Evolutionary conservation across 2,888 invertebrate species (phyloP).

Genomic region (Tridacna gigas): DNA sequence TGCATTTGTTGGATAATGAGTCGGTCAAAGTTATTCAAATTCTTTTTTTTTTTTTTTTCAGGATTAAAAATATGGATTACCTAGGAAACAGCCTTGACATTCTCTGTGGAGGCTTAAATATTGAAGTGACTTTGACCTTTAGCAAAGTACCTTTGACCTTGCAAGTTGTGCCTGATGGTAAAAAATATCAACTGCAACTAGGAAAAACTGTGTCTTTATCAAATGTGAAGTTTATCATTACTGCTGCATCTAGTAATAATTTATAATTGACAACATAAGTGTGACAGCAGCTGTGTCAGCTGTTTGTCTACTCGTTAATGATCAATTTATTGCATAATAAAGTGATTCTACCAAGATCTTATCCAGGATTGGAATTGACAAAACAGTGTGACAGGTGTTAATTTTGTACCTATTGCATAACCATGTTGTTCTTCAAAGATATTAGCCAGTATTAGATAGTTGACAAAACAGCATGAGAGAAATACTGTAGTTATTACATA

Average conservation of each 20-base stretch:
- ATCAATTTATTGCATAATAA: background rate
- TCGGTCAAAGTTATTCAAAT: background rate
- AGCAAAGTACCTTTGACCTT: background rate
- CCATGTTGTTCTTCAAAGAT: too few species aligned
- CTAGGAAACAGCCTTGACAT: slow-evolving; percentile 77
- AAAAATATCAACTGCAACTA: slow-evolving; percentile 4
- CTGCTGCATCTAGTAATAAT: too few species aligned
- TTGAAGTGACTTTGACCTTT: slow-evolving; percentile 23
- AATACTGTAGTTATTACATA: too few species aligned
- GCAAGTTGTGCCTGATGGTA: background rate
- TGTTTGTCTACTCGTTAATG: background rate
- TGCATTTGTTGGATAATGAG: too few species aligned
- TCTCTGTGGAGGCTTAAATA: slow-evolving; percentile 36
- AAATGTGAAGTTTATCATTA: slow-evolving; percentile 12
- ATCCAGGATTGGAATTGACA: too few species aligned
- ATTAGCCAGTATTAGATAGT: background rate
- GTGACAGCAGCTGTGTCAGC: background rate
- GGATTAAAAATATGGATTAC: slow-evolving; percentile 81
- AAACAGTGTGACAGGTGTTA: too few species aligned
- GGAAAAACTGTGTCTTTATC: slow-evolving; percentile 3
- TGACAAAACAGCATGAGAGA: too few species aligned
- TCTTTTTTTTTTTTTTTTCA: slow-evolving; percentile 68
- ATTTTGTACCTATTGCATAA: too few species aligned
- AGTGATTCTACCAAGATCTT: background rate
- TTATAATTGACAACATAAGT: too few species aligned